These are phyloP conservation scores for Aporophyla nigra DNA, from an alignment of 2,888 invertebrate genomes.

Conservation along the genomic window DNA sequence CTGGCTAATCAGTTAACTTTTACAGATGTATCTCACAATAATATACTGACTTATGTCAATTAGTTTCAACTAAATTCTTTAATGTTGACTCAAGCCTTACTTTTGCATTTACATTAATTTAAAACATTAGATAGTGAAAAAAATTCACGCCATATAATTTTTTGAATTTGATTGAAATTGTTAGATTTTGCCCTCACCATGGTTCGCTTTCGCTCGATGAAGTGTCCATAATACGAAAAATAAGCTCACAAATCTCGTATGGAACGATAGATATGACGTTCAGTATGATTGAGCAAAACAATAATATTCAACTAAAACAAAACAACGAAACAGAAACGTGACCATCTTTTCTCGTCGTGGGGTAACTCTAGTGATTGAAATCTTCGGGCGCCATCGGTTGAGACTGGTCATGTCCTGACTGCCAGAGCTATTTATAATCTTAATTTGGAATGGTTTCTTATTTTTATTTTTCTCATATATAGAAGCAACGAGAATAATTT, in stretches of 20 bases:
- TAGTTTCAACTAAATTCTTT: neutral
- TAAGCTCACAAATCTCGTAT: neutral
- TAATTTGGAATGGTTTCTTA: no score
- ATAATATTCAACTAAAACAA: neutral
- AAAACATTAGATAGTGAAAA: neutral
- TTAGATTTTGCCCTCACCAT: neutral
- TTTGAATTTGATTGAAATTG: neutral
- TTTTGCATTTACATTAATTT: neutral
- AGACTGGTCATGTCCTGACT: no score
- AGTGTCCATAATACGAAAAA: neutral
- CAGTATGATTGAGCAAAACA: neutral
- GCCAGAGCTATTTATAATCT: no score
- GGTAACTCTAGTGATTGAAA: neutral
- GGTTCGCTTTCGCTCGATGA: no score
- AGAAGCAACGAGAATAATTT: no score
- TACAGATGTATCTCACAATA: no score
- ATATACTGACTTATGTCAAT: neutral
- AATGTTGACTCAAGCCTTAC: neutral
- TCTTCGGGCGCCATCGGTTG: no score
- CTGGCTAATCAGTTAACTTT: neutral
- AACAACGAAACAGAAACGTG: no score
- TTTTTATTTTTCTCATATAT: no score
- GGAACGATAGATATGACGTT: neutral
- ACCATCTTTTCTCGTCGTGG: neutral
- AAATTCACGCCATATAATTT: neutral